Evolutionary conservation across 2,797 vertebrate genomes (phyloP), one percentile per base, ranked within the genome.

Genomic region (Babyrousa celebensis): DNA sequence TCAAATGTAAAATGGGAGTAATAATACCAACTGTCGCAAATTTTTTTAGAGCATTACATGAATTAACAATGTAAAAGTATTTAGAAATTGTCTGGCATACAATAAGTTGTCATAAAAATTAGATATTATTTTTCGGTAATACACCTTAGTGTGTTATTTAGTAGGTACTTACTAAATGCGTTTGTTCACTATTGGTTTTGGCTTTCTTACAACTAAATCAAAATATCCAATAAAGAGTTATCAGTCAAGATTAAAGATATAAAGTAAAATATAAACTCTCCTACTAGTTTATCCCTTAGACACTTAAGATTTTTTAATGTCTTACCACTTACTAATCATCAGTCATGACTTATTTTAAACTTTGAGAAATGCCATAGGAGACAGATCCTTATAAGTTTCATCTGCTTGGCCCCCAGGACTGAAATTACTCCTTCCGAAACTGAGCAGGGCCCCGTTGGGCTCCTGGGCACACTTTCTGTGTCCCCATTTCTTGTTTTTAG

Each of bases 291-390:
- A 11, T 58, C 48, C 7, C 78, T 3, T 54, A 54, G 54, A 40
- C 84, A 18, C 23, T 71, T 54, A 70, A 74, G 12, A 71, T 0
- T 25, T 70, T 83, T 78, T 27, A 75, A 78, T 5, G 54, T 82
- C 68, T 82, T 92, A 83, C 12, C 27, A 77, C 85, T 90, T 52
- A 84, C 58, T 91, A 91, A 17, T 5, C 58, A 36, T 92, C 43
- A 68, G 58, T 25, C 20, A 67, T 20, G 20, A 36, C 56, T 77
- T 70, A 72, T 80, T 85, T 88, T 85, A 36, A 96, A 52, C n/a
- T 89, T 68, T 54, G 78, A 40, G 15, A n/a, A 62, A 27, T 80
- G 20, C 12, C 21, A 62, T 14, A 5, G n/a, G 27, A 88, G 16
- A 6, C 32, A 18, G 15, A 52, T 85, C 20, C 32, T 77, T 86